These are phyloP conservation scores for Nebria salina DNA, from an alignment of 2,888 invertebrate genomes.

Conservation along the genomic window DNA sequence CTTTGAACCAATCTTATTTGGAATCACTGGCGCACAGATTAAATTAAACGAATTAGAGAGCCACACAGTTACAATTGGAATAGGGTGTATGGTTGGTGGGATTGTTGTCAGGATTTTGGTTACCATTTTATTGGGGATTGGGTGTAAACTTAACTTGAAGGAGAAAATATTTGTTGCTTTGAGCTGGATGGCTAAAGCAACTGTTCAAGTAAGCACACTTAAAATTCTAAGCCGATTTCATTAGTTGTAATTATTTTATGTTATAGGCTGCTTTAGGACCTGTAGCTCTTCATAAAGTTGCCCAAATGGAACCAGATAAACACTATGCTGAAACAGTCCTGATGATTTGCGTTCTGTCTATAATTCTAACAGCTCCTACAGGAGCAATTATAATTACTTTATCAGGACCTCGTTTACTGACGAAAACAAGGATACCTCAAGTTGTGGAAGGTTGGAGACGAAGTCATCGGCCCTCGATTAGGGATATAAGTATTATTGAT, in stretches of 20 bases:
- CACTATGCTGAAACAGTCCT: conserved; percentile 76
- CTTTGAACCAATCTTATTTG: conserved; percentile 94
- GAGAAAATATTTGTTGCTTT: conserved; percentile 92
- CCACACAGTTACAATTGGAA: conserved; percentile 74
- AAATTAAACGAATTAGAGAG: conserved; percentile 78
- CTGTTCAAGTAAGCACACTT: conserved; percentile 79
- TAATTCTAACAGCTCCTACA: conserved; percentile 84
- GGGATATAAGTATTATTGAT: conserved; percentile 88
- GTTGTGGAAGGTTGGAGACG: conserved; percentile 82
- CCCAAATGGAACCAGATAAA: conserved; percentile 62
- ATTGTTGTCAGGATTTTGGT: conserved; percentile 72
- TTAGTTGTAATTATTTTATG: conserved; percentile 25
- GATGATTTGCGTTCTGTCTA: conserved; percentile 82
- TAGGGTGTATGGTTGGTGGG: conserved; percentile 74
- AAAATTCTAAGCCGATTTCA: neutral
- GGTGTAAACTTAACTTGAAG: conserved; percentile 83
- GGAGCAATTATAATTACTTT: conserved; percentile 85
- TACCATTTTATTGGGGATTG: conserved; percentile 76
- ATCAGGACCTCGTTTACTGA: conserved; percentile 79
- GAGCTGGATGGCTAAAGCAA: conserved; percentile 96
- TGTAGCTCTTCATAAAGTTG: conserved; percentile 75
- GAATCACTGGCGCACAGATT: conserved; percentile 91
- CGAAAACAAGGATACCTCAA: conserved; percentile 77
- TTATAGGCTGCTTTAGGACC: conserved; percentile 83
- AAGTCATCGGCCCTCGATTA: conserved; percentile 82